Evolutionary conservation across 2,113 vertebrate genomes (phyloP), one percentile per base, ranked within the genome.

Genomic region (Cyprinus carpio): DNA sequence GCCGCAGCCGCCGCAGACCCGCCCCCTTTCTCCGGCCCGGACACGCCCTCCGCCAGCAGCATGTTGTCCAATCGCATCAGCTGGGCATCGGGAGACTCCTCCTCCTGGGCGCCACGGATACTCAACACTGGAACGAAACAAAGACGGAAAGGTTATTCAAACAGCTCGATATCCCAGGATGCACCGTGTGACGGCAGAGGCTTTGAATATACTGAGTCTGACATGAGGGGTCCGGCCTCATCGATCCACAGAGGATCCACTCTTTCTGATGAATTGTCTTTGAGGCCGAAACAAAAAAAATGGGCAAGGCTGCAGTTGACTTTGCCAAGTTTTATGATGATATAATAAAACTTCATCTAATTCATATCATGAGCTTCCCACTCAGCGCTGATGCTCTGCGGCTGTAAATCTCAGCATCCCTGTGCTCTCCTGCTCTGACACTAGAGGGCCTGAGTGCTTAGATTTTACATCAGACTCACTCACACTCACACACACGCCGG

Each of bases 51-150:
- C 0, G 98, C 98, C 90, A 99, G 92, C 67, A 99, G 95, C 98
- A 99, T 99, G 95, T 99, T 99, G 95, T 99, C 97, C 93, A 99
- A 91, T 25, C 98, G 94, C 97, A 99, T 99, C 87, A 99, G 96
- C 94, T 99, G 98, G 0, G 97, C 96, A 88, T 99, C 98, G 0
- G 96, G 96, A 46, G 97, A 97, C 91, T 99, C 98, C 91, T 99
- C 98, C 86, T 99, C 98, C 91, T 99, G 98, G 0, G 97, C 97
- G 6, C 98, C 97, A 2, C 98, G 96, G 93, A 99, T 99, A 93
- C 98, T 99, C 93, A 99, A 94, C 87, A 99, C 98, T 99, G 90
- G 34, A 76, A 88, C 74, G 23, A 64, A 84, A 92, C 88, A 95
- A 86, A 90, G 51, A 91, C 40, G 10, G 23, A 65, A 75, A 89